phyloP scores from a whole-genome alignment of 2,888 invertebrate species.

The Panzeria rudis region DNA sequence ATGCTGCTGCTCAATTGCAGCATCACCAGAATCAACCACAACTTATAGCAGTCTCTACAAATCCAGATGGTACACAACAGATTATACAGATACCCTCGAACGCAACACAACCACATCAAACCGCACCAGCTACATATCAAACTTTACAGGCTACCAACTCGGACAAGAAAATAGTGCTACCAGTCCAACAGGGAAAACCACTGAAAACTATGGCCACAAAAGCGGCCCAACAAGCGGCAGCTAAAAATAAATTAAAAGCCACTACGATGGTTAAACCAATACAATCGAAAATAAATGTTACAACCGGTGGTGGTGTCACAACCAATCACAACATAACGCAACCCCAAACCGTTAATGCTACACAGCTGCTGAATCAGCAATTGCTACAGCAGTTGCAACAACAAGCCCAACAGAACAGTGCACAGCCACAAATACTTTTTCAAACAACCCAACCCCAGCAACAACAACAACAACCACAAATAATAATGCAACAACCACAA shows the following conservation, averaged over 20 bases:
- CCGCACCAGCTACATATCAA: constrained; percentile 74
- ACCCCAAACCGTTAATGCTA: constrained; percentile 63
- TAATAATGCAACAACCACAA: constrained; percentile 79
- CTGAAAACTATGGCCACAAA: constrained; percentile 79
- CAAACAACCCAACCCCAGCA: constrained; percentile 58
- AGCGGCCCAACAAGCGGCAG: constrained; percentile 77
- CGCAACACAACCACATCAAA: constrained; percentile 67
- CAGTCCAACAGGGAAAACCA: constrained; percentile 76
- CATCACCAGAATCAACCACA: constrained; percentile 77
- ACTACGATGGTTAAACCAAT: constrained; percentile 78
- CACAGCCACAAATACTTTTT: constrained; percentile 67
- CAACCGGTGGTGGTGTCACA: constrained; percentile 41
- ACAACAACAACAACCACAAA: constrained; percentile 74
- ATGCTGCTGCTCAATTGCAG: constrained; percentile 41
- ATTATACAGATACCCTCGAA: constrained; percentile 78
- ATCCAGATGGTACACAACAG: constrained; percentile 79
- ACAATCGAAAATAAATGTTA: constrained; percentile 78
- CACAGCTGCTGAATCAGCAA: constrained; percentile 73
- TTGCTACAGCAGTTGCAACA: constrained; percentile 73
- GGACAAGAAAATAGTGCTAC: constrained; percentile 80
- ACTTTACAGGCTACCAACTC: constrained; percentile 79
- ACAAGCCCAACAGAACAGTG: constrained; percentile 62
- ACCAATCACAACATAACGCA: constrained; percentile 54
- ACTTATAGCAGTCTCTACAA: constrained; percentile 79
- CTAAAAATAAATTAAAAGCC: constrained; percentile 78